Evolutionary conservation across 2,888 invertebrate genomes (phyloP), one percentile per base, ranked within the genome.

Genomic region (Belgica antarctica): DNA sequence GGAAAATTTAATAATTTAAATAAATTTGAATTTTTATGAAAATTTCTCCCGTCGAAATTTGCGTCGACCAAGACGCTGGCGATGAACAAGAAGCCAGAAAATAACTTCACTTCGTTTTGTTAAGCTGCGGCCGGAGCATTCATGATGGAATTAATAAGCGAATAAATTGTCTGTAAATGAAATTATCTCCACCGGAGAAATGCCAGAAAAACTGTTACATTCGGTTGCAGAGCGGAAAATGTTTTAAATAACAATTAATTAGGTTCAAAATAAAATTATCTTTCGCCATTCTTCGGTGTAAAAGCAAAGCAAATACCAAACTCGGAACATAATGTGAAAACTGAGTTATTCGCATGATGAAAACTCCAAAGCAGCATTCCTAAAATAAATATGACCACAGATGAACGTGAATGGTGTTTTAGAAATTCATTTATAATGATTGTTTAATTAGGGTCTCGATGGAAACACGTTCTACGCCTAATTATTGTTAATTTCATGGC

Each of bases 171-270:
- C 27, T 24, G 25, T 27, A 27, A 27, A 59, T 59, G 59, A 59
- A 52, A 59, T 59, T 27, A 19, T 59, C 24, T 57, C 59, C n/a
- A 2, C 59, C 22, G n/a, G 17, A 19, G 52, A 52, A 59, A 59
- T n/a, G 59, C 59, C 3, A 24, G n/a, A 24, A 25, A 12, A 46
- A 3, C 12, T 31, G 7, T 52, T 52, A 8, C 52, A 52, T 52
- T 22, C 22, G 17, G 22, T 52, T 17, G 17, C 22, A 12, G 15
- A 12, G 17, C 12, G 27, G 15, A 27, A 66, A 66, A 66, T 66
- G 62, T 62, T 66, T 66, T 47, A 66, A 66, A 66, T 66, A 66
- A 66, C 46, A 66, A 66, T 66, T 66, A 66, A 36, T 66, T 66
- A 28, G 31, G 41, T 7, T 15, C 41, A 7, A 19, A 66, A 66